Conservation (phyloP, 2,113 vertebrate genomes). For the Thalassoma bifasciatum region DNA sequence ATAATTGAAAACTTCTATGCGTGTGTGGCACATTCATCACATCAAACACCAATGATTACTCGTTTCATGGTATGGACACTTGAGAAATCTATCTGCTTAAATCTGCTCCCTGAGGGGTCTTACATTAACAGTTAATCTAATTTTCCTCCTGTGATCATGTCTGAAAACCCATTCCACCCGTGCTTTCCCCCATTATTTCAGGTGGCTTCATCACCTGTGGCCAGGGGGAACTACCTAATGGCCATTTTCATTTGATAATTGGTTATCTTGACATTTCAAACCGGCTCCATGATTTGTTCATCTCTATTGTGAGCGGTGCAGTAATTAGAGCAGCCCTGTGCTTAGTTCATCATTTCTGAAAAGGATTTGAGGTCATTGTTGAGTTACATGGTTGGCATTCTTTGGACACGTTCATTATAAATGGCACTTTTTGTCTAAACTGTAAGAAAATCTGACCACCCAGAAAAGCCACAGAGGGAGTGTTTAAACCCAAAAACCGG, state of each 20-base stretch:
- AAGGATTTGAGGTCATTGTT: constrained; percentile 63
- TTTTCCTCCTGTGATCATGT: constrained; percentile 50
- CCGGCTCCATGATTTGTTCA: constrained; percentile 80
- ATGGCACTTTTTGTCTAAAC: constrained; percentile 52
- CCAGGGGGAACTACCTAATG: constrained; percentile 75
- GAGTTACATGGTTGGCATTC: constrained; percentile 76
- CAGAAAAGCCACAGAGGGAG: constrained; percentile 16
- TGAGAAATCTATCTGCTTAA: constrained; percentile 44
- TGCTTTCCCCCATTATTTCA: constrained; percentile 69
- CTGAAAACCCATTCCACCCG: constrained; percentile 56
- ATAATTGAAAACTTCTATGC: constrained; percentile 23
- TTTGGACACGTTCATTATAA: constrained; percentile 73
- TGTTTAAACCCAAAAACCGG: constrained; percentile 17
- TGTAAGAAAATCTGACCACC: constrained; percentile 34
- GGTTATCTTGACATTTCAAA: constrained; percentile 86
- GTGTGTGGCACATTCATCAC: constrained; percentile 28
- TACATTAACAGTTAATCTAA: constrained; percentile 65
- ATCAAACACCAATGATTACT: constrained; percentile 33
- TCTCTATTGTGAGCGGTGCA: constrained; percentile 72
- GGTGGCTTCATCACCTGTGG: constrained; percentile 77
- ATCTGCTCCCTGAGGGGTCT: constrained; percentile 41
- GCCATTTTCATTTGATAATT: constrained; percentile 84
- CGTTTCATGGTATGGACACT: constrained; percentile 40
- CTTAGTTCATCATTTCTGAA: constrained; percentile 72
- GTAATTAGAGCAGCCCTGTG: constrained; percentile 78